Conservation (phyloP, 2,113 vertebrate genomes). For the Corythaeola cristata region DNA sequence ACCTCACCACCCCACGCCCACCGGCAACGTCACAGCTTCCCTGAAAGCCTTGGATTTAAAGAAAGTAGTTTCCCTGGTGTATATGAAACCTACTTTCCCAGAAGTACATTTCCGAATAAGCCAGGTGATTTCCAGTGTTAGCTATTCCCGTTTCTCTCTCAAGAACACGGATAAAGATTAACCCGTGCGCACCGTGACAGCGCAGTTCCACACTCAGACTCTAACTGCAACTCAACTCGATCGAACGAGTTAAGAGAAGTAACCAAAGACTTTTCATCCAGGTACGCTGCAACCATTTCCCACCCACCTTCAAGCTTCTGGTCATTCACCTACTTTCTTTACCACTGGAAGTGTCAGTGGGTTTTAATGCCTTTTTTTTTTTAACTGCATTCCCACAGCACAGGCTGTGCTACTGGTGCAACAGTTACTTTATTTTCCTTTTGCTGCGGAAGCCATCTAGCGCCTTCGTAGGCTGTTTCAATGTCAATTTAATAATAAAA, state of each 20-base stretch:
- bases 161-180: constrained; percentile 42
- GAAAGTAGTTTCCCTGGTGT: background rate
- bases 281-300: background rate
- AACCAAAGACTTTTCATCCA: background rate
- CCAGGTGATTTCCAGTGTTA: constrained; percentile 41
- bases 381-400: background rate
- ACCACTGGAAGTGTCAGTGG: background rate
- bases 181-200: background rate
- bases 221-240: background rate
- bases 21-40: background rate
- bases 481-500: background rate
- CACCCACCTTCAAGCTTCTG: background rate
- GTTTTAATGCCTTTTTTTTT: background rate
- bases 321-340: background rate
- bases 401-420: background rate
- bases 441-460: background rate
- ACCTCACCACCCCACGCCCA: background rate
- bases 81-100: background rate
- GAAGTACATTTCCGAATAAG: background rate
- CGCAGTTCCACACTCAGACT: background rate
- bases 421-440: background rate
- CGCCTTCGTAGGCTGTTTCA: background rate
- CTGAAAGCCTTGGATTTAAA: background rate
- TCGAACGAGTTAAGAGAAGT: background rate
- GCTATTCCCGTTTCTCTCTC: constrained; percentile 9